Evolutionary conservation across 2,113 vertebrate genomes (phyloP).

Genomic region (Crypturellus undulatus): DNA sequence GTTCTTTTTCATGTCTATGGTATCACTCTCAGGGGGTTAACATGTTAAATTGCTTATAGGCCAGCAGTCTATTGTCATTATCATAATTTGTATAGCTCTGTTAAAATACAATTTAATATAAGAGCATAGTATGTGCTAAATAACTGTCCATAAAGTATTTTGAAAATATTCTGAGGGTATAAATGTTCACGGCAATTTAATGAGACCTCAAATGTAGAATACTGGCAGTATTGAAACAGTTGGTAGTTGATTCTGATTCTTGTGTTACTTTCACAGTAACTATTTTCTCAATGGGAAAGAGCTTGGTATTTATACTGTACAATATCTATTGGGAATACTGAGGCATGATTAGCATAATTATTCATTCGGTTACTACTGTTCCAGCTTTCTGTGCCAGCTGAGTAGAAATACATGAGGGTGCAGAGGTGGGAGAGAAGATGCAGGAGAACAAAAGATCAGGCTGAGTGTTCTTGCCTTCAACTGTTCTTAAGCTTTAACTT

Average conservation of each 20-base stretch:
- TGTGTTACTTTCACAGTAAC: background rate
- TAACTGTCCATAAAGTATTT: background rate
- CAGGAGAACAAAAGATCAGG: background rate
- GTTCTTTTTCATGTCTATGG: background rate
- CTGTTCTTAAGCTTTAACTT: background rate
- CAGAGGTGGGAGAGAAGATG: background rate
- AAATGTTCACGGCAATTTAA: background rate
- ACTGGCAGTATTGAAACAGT: background rate
- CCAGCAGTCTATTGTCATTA: background rate
- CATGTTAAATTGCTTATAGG: background rate
- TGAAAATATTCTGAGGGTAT: background rate
- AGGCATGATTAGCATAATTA: background rate
- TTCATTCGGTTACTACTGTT: conserved; percentile 7
- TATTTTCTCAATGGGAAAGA: background rate
- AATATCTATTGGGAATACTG: background rate
- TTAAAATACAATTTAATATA: background rate
- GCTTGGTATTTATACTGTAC: background rate
- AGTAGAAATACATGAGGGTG: background rate
- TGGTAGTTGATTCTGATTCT: background rate
- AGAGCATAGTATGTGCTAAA: background rate
- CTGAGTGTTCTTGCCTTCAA: background rate
- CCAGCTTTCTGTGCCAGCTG: background rate
- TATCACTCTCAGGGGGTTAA: background rate
- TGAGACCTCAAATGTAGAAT: background rate
- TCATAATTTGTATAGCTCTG: background rate